Evolutionary conservation across 2,888 invertebrate genomes (phyloP), one percentile per base, ranked within the genome.

Genomic region (Synanthedon myopaeformis): DNA sequence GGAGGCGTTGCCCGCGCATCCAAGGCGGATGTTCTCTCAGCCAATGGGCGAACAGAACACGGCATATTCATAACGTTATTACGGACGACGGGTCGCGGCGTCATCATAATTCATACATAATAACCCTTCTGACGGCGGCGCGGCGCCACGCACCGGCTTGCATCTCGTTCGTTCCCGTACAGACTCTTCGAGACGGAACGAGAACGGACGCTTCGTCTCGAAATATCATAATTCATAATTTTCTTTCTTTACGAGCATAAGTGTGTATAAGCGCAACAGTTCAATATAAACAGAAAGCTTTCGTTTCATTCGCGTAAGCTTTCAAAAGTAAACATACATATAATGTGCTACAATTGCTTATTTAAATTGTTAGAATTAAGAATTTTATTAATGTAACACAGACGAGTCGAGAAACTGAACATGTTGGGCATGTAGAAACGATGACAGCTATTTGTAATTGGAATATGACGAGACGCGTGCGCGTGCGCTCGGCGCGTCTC

Each of bases 51-150:
- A 76, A 65, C 79, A 65, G 79, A 76, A 69, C 80, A 72, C 75
- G 73, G 83, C 82, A 88, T 88, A 88, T 88, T 88, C 88, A 88
- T 88, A 88, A 87, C 83, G 84, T 82, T 88, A 87, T 88, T 88
- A 86, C 87, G 77, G 85, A 75, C 80, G 83, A 67, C 84, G 80
- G 78, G 80, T 71, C 67, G 76, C 83, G 78, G 79, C 82, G 82
- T 83, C 85, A 78, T 88, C 87, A 88, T 88, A 88, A 88, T 83
- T 88, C 88, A 88, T 88, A 87, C 69, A 87, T 87, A 87, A 87
- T 87, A 88, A 88, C 88, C 88, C 88, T 86, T 87, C 82, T 76
- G 78, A 78, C 77, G 78, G 61, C 71, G 70, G 64, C 72, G 72
- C 76, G 72, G 65, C 74, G 77, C 79, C 69, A 67, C 69, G 75